Evolutionary conservation across 1,140 invertebrate species (phyloP), one percentile per base, ranked within the genome.

Genomic region (Magallana gigas): DNA sequence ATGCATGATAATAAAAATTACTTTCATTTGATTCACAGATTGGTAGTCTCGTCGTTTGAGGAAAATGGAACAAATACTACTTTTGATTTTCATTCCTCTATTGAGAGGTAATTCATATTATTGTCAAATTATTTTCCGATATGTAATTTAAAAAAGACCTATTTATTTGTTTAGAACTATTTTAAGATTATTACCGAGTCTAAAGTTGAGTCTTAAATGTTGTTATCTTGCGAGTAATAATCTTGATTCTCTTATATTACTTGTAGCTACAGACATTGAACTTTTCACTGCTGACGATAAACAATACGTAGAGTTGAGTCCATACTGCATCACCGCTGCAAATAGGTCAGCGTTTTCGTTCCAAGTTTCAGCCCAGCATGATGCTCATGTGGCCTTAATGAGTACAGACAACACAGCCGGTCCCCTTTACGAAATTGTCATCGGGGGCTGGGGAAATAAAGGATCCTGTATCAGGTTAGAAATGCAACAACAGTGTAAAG

Each of bases 371-470:
- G 89, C 92, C 16, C 87, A 86, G 11, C 89, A 91, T 82, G 92
- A 92, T 57, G 92, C 91, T 11, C 92, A 92, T 64, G 62, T 92
- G 8, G 87, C 88, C 9, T 71, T 92, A 29, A 80, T 85, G 83
- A 81, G 68, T 60, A 84, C 58, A 62, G 88, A 84, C 23, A 83
- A 83, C 6, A 71, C 84, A 18, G 12, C 82, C 0, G 60, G 11
- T 1, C 83, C 89, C 16, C 86, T 89, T 12, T 92, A 92, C 83
- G 91, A 92, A 59, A 90, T 92, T 59, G 91, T 92, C 5, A 89
- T 92, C 18, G 91, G 91, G 57, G 91, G 91, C 1, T 92, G 91
- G 91, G 62, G 57, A 6, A 86, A 90, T 81, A 36, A 0, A 12
- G 56, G 84, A 59, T 90, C 90, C 14, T 86, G 88, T 11, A 89